These are phyloP conservation scores for Schlechtendalia chinensis DNA, from an alignment of 1,140 invertebrate species.

Conservation along the genomic window DNA sequence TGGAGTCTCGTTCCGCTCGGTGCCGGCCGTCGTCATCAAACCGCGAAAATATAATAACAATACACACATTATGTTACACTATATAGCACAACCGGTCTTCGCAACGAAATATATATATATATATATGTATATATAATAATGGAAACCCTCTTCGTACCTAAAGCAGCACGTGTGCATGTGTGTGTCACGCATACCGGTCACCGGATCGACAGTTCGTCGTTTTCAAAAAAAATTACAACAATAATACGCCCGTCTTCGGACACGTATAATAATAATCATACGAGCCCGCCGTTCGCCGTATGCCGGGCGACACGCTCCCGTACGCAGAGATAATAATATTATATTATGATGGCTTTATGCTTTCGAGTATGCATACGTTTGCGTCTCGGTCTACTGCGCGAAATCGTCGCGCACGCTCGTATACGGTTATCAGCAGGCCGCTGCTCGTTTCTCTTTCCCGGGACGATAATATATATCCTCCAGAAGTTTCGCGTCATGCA, in stretches of 20 bases:
- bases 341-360: too few relatives aligned
- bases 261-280: not conserved
- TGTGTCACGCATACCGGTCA: conserved; percentile 33
- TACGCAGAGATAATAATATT: not conserved
- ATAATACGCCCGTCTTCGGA: too few relatives aligned
- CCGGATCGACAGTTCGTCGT: conserved; percentile 7
- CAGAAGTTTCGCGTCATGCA: too few relatives aligned
- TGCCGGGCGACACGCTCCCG: not conserved
- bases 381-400: not conserved
- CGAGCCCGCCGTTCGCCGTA: not conserved
- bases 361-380: too few relatives aligned
- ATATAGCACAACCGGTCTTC: not conserved
- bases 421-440: not conserved
- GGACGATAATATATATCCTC: too few relatives aligned
- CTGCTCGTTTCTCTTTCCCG: not conserved
- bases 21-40: conserved; percentile 1
- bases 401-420: not conserved
- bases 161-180: conserved; percentile 8
- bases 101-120: not conserved
- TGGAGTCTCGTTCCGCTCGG: conserved; percentile 9
- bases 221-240: not conserved
- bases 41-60: conserved; percentile 34
- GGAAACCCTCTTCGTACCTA: not conserved
- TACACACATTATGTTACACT: not conserved
- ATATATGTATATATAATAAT: too few relatives aligned